These are phyloP conservation scores for Ophiodon elongatus DNA, from an alignment of 2,113 vertebrate genomes.

Conservation along the genomic window DNA sequence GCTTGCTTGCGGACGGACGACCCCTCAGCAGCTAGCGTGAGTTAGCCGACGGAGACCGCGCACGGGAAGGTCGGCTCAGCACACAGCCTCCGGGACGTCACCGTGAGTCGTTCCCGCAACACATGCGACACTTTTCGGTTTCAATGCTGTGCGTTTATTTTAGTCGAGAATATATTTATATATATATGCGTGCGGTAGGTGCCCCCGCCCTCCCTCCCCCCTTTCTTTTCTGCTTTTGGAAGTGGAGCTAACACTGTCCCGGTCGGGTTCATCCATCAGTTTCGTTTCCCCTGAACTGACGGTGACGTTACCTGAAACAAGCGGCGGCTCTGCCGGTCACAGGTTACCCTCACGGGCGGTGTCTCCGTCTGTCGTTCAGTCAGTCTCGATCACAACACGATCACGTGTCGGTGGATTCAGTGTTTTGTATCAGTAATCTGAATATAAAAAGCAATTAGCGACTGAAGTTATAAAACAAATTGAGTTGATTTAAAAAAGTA, in stretches of 20 bases:
- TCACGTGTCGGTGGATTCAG: not conserved
- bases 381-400: not conserved
- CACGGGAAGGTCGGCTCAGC: not conserved
- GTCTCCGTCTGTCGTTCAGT: not conserved
- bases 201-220: no score
- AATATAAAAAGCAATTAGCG: not conserved
- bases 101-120: not conserved
- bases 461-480: not conserved
- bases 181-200: not conserved
- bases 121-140: not conserved
- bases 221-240: conserved; percentile 27
- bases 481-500: not conserved
- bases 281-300: conserved; percentile 10
- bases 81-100: conserved; percentile 29
- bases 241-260: conserved; percentile 42
- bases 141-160: conserved; percentile 9
- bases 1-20: conserved; percentile 52
- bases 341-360: not conserved
- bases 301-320: not conserved
- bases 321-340: not conserved
- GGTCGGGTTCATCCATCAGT: not conserved
- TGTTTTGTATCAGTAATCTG: not conserved
- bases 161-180: rapidly evolving
- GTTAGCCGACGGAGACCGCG: conserved; percentile 31
- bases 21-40: conserved; percentile 45